Evolutionary conservation across 2,113 vertebrate genomes (phyloP).

Genomic region (Axis porcinus): DNA sequence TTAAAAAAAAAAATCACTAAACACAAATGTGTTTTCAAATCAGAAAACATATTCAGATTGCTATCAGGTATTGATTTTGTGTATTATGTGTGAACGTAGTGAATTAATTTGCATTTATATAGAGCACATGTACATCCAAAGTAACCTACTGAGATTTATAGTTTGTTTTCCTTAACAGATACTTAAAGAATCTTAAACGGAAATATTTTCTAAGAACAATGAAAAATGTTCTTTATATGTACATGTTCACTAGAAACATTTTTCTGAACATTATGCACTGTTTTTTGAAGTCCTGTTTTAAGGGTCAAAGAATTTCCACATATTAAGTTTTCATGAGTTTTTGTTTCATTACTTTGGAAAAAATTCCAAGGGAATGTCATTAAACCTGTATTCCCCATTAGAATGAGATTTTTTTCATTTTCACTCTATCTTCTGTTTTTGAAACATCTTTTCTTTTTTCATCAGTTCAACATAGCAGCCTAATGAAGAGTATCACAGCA

Average conservation of each 20-base stretch:
- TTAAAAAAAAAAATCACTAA: neutral
- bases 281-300: conserved; percentile 16
- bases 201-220: neutral
- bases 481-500: neutral
- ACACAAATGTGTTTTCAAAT: neutral
- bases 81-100: neutral
- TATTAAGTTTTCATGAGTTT: neutral
- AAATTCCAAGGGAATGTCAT: neutral
- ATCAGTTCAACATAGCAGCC: neutral
- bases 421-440: neutral
- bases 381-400: neutral
- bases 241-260: neutral
- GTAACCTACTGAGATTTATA: neutral
- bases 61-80: neutral
- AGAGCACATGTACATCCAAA: neutral
- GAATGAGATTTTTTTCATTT: conserved; percentile 15
- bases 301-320: neutral
- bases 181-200: neutral
- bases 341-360: neutral
- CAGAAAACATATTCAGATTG: neutral
- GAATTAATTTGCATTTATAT: conserved; percentile 17
- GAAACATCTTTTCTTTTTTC: neutral
- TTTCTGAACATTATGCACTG: neutral
- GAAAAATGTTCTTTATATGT: neutral
- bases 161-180: neutral